Percentiles rank a stretch among this genome's conserved stretches.
phyloP scores from a whole-genome alignment of 2,888 invertebrate species.

The Dromius quadrimaculatus region DNA sequence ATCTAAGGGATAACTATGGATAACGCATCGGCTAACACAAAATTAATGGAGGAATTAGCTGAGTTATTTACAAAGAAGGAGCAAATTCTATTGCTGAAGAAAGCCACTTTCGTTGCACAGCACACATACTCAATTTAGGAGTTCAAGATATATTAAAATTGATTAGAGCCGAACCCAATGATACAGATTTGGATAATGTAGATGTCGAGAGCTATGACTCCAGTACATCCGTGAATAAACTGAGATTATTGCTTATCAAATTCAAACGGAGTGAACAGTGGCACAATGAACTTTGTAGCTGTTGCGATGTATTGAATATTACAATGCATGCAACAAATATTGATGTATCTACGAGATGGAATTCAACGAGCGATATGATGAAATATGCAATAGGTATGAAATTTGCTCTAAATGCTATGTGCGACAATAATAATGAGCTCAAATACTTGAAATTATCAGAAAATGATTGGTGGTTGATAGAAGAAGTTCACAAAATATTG shows the following conservation, averaged over 20 bases:
- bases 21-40: slow-evolving; percentile 56
- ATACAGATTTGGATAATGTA: not conserved
- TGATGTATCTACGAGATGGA: slow-evolving; percentile 19
- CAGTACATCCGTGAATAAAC: not conserved
- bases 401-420: slow-evolving; percentile 7
- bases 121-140: slow-evolving; percentile 58
- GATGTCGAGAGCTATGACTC: not conserved
- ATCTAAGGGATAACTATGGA: slow-evolving; percentile 57
- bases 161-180: slow-evolving; percentile 23
- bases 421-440: not conserved
- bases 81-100: slow-evolving; percentile 54
- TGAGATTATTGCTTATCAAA: not conserved
- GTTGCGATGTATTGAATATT: slow-evolving; percentile 19
- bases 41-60: slow-evolving; percentile 56
- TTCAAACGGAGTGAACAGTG: slow-evolving; percentile 11
- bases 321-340: not conserved
- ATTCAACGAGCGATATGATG: slow-evolving; percentile 26
- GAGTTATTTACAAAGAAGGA: slow-evolving; percentile 35
- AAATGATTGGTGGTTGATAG: not conserved
- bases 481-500: not conserved
- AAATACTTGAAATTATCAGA: not conserved
- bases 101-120: slow-evolving; percentile 58
- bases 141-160: slow-evolving; percentile 56
- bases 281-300: slow-evolving; percentile 9
- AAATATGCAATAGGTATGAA: slow-evolving; percentile 1